Evolutionary conservation across 2,888 invertebrate species (phyloP), one percentile per base, ranked within the genome.

Genomic region (Cephus pygmeus): DNA sequence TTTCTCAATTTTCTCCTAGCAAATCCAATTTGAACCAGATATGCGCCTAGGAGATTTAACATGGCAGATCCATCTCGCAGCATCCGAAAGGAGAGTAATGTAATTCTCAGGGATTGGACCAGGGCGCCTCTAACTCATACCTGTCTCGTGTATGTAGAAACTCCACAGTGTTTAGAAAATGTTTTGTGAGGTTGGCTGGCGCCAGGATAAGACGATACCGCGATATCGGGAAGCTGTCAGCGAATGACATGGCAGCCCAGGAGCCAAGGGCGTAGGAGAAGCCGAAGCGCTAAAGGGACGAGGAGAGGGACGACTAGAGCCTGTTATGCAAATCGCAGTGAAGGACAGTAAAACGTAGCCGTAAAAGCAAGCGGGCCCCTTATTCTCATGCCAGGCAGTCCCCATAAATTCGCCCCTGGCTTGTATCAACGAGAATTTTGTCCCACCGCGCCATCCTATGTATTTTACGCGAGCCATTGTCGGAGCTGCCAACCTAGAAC

Each of bases 301-400:
- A 56, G 33, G 76, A 36, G 76, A 81, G 76, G 82, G 76, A 76
- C 80, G 80, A 79, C 81, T 80, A 71, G 34, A 75, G 79, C 77
- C 76, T 84, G 85, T 86, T 86, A 87, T 87, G 87, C 85, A 87
- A 87, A 88, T 88, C 82, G 87, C 79, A 80, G 81, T 79, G 79
- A 80, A 80, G 81, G 82, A 79, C 82, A 86, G 83, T 83, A 85
- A 85, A 85, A 83, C 84, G 82, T 75, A 81, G 83, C 86, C 87
- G 84, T 86, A 87, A 87, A 87, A 81, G 82, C 78, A 75, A 81
- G 78, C 35, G 69, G 36, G 79, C 78, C 80, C 83, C 81, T 85
- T 85, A 85, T 87, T 87, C 87, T 86, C 88, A 85, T 82, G 79
- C 82, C 78, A 84, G 80, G 40, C 83, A 84, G 82, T 80, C 83